phyloP scores from a whole-genome alignment of 1,140 invertebrate species.

The Myzus persicae region DNA sequence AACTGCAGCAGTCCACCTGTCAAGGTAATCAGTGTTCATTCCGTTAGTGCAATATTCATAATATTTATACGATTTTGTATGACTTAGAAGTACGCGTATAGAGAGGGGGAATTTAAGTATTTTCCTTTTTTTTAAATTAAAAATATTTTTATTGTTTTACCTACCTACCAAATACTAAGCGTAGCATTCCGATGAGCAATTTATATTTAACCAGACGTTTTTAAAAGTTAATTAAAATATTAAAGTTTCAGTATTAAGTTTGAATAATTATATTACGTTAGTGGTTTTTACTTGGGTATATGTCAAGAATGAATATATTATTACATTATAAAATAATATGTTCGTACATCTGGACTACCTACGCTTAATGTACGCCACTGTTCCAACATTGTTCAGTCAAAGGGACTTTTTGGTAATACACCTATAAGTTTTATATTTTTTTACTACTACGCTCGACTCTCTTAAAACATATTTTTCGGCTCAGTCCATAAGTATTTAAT shows the following conservation, averaged over 20 bases:
- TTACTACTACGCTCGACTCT: not conserved
- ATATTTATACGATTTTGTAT: not conserved
- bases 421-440: not conserved
- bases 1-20: not conserved
- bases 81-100: not conserved
- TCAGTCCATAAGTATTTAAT: not conserved
- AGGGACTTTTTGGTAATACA: not conserved
- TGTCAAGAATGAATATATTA: slow-evolving; percentile 18
- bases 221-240: slow-evolving; percentile 34
- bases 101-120: not conserved
- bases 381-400: slow-evolving; percentile 31
- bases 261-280: slow-evolving; percentile 21
- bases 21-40: not conserved
- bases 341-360: not conserved
- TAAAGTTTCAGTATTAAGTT: slow-evolving; percentile 20
- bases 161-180: not conserved
- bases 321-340: not conserved
- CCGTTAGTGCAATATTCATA: not conserved
- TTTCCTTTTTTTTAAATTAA: slow-evolving; percentile 8
- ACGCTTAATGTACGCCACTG: not conserved
- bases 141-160: slow-evolving; percentile 25
- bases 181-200: not conserved
- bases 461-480: not conserved
- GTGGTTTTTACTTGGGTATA: not conserved
- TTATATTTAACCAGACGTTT: slow-evolving; percentile 9